Conservation (phyloP, 2,888 invertebrate species). For the Drosophila multiciliata region DNA sequence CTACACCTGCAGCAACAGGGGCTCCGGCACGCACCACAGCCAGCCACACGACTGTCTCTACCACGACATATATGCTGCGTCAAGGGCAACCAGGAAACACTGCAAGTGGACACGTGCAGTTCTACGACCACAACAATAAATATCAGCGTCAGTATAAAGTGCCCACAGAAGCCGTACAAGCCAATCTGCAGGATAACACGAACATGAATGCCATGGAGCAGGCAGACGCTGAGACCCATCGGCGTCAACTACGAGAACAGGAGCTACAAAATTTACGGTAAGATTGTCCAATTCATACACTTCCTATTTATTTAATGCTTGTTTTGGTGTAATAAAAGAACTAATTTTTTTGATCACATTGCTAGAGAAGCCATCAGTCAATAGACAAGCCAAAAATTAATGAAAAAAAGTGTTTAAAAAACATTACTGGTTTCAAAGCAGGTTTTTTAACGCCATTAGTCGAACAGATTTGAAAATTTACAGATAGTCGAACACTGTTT, state of each 20-base stretch:
- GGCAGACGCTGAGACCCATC: slow-evolving; percentile 73
- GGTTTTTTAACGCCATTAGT: neutral
- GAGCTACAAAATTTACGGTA: slow-evolving; percentile 74
- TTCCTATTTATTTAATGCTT: neutral
- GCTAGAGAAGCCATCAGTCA: neutral
- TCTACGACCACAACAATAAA: slow-evolving; percentile 86
- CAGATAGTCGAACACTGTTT: neutral
- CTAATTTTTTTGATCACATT: neutral
- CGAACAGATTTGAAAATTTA: neutral
- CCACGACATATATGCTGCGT: slow-evolving; percentile 30
- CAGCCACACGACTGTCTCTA: slow-evolving; percentile 35
- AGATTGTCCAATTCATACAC: neutral
- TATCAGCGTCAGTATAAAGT: slow-evolving; percentile 83
- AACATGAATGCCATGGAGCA: slow-evolving; percentile 79
- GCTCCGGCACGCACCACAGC: slow-evolving; percentile 24
- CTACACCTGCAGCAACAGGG: neutral
- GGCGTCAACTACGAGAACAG: slow-evolving; percentile 62
- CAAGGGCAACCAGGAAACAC: slow-evolving; percentile 9
- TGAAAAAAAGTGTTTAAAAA: neutral
- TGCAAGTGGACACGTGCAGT: slow-evolving; percentile 80
- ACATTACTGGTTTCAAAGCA: neutral
- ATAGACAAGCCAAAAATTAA: neutral
- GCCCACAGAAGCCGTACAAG: slow-evolving; percentile 80
- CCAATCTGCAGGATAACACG: slow-evolving; percentile 61
- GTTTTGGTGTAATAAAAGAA: neutral